Percentiles rank a stretch among this genome's conserved stretches.
phyloP scores from a whole-genome alignment of 1,140 invertebrate species.

The Ceratina japonica region DNA sequence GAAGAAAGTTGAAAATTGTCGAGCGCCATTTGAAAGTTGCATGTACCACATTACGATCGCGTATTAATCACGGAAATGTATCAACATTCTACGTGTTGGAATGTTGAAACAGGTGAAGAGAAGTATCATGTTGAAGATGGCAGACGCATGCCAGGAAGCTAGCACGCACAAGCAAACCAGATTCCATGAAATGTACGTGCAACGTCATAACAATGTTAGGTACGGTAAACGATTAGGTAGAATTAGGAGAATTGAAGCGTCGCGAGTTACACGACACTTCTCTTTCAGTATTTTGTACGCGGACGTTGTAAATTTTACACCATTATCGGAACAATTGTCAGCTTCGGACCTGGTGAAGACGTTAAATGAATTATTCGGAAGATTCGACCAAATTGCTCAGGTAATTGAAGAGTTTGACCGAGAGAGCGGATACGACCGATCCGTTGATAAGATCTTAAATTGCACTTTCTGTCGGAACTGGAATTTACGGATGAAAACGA shows the following conservation, averaged over 20 bases:
- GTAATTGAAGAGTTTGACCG: slow-evolving; percentile 75
- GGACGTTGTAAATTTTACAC: slow-evolving; percentile 99
- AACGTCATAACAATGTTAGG: slow-evolving; percentile 97
- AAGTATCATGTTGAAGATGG: slow-evolving; percentile 96
- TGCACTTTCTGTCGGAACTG: background rate
- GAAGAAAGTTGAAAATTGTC: no score
- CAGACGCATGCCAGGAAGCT: slow-evolving; percentile 89
- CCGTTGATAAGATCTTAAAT: background rate
- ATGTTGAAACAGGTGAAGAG: slow-evolving; percentile 87
- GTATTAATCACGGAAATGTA: no score
- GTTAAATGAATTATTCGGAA: slow-evolving; percentile 96
- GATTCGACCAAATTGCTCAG: slow-evolving; percentile 98
- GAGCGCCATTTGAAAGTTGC: no score
- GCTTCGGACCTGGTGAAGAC: slow-evolving; percentile 97
- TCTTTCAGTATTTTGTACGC: slow-evolving; percentile 94
- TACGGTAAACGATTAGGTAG: slow-evolving; percentile 71
- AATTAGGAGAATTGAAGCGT: background rate
- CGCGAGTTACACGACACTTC: no score
- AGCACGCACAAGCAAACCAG: slow-evolving; percentile 85
- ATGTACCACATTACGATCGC: no score
- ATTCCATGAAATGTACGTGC: slow-evolving; percentile 98
- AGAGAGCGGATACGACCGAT: background rate
- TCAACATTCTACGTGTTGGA: background rate
- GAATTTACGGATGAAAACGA: background rate
- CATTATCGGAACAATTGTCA: slow-evolving; percentile 93